Base-by-base conservation (phyloP, 1,140 invertebrate genomes). In the Manduca sexta region DNA sequence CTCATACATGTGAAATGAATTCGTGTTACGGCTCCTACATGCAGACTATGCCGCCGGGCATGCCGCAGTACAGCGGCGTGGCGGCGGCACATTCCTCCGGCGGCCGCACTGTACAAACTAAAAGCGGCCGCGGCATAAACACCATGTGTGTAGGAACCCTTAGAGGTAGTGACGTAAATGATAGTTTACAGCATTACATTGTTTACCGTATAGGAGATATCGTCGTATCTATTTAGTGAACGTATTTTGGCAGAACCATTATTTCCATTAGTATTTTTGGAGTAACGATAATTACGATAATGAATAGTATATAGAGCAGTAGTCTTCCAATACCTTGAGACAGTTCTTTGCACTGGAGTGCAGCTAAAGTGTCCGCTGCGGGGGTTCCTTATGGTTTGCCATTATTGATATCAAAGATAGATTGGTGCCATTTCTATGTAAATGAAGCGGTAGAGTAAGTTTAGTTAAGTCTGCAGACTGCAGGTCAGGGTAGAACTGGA, bases 361-460 rank as follows among this genome's bases (percentile, higher is more conserved):
- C 65, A 51, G 65, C 55, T 48, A 50, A 57, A 51, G 63, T 67
- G 73, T 73, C 75, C 73, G 74, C 70, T 67, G 69, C 68, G 76
- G 65, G 80, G 78, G 76, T 76, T 83, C 79, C 81, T 76, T 83
- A 76, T 74, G 76, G 82, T 81, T 85, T 85, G 82, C 82, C 82
- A 85, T 85, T 85, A 69, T 74, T 80, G 73, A 83, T 84, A 85
- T 85, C 82, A 85, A 85, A 85, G 82, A 85, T 82, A 85, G 82
- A 82, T 84, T 82, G 82, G 82, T 85, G 82, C 80, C 82, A 85
- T 85, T 82, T 82, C 74, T 77, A 73, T 81, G 74, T 85, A 81
- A 77, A 81, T 74, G 79, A 83, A 69, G 77, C 59, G 82, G 74
- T 85, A 84, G 80, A 34, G 74, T 84, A 82, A 84, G 82, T 75